phyloP scores from a whole-genome alignment of 2,113 vertebrate species.

The Pterophyllum scalare region DNA sequence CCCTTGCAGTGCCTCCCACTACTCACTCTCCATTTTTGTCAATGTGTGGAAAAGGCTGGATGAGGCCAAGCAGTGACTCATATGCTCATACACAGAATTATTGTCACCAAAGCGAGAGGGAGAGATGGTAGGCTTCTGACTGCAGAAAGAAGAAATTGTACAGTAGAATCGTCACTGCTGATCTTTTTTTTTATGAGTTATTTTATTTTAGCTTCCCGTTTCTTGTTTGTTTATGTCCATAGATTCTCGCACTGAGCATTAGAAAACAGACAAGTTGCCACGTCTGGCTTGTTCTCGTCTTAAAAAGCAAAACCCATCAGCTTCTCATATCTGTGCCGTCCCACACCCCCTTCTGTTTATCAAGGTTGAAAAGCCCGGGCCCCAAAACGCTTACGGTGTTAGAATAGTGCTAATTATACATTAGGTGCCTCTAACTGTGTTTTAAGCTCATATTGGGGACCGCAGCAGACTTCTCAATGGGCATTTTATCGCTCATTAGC shows the following conservation, averaged over 20 bases:
- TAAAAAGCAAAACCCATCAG: not conserved
- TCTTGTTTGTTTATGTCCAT: not conserved
- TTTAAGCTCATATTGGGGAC: not conserved
- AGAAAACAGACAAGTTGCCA: not conserved
- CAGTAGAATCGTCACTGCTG: conserved; percentile 27
- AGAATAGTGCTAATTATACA: conserved; percentile 2
- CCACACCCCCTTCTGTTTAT: not conserved
- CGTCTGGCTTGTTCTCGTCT: not conserved
- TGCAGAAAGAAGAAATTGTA: conserved; percentile 27
- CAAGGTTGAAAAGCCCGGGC: conserved; percentile 3
- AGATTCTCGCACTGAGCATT: not conserved
- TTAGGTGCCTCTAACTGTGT: conserved; percentile 10
- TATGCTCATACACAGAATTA: conserved; percentile 56
- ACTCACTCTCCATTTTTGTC: conserved; percentile 69
- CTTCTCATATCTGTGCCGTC: not conserved
- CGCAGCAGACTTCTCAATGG: not conserved
- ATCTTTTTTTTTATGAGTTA: conserved; percentile 8
- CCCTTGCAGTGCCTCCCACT: conserved; percentile 67
- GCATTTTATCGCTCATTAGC: conserved; percentile 31
- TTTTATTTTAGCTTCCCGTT: not conserved
- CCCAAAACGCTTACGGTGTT: not conserved
- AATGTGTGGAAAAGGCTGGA: conserved; percentile 74
- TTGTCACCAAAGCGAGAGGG: conserved; percentile 48
- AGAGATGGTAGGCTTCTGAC: conserved; percentile 43
- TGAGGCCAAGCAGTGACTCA: conserved; percentile 76